Conservation (phyloP, 2,797 vertebrate species). For the Cyprinodon diabolis region DNA sequence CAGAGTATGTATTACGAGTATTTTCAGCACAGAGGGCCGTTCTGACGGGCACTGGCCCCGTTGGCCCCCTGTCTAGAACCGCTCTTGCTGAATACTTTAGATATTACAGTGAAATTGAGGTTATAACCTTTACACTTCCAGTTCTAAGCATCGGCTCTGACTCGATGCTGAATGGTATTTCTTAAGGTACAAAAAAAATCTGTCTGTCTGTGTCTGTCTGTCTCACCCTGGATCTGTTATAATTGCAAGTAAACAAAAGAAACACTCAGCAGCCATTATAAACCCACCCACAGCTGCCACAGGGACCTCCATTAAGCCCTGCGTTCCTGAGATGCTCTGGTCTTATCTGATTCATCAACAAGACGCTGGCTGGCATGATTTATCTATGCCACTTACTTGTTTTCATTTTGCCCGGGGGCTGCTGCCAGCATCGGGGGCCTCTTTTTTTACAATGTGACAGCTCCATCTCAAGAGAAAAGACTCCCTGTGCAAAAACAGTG, state of each 20-base stretch:
- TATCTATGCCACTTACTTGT: constrained; percentile 86
- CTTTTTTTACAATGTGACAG: constrained; percentile 80
- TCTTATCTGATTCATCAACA: constrained; percentile 80
- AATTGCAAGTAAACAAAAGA: constrained; percentile 67
- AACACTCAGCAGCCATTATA: constrained; percentile 65
- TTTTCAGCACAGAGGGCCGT: too few species aligned
- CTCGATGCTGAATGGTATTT: too few species aligned
- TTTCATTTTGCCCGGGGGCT: constrained; percentile 84
- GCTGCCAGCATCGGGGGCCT: constrained; percentile 82
- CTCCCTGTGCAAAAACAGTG: constrained; percentile 78
- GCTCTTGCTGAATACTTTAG: too few species aligned
- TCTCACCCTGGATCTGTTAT: constrained; percentile 31
- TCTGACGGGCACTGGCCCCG: too few species aligned
- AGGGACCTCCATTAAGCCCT: constrained; percentile 75
- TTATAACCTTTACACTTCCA: too few species aligned
- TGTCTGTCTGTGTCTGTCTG: constrained; percentile 41
- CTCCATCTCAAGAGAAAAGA: constrained; percentile 82
- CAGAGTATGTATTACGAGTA: too few species aligned
- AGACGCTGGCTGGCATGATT: constrained; percentile 82
- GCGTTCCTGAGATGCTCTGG: constrained; percentile 71
- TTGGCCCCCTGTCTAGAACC: too few species aligned
- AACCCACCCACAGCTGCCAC: constrained; percentile 69
- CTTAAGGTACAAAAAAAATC: neutral
- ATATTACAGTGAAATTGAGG: too few species aligned
- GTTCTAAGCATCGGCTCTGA: too few species aligned